Evolutionary conservation across 2,888 invertebrate species (phyloP), one percentile per base, ranked within the genome.

Genomic region (Eumacrocentrus americanus): DNA sequence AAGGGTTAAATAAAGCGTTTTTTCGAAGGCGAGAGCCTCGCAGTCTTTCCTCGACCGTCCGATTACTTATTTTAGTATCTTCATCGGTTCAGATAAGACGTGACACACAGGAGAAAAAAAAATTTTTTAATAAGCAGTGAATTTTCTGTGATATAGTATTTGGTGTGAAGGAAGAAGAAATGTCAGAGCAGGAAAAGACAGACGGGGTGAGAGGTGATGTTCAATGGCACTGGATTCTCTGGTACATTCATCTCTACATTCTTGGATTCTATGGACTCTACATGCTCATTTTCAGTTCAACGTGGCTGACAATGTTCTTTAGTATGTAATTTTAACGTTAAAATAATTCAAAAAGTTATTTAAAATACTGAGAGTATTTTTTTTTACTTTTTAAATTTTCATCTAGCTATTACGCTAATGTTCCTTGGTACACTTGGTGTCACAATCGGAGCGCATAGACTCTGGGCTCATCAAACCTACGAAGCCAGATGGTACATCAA

Each of bases 391-490:
- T n/a, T n/a, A n/a, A n/a, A n/a, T n/a, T n/a, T n/a, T n/a, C n/a
- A n/a, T n/a, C n/a, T 81, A 94, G 94, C 89, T 64, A 34, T 87
- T 0, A 60, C 86, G 0, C 78, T 92, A 57, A 86, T 88, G 54
- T 75, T 86, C 1, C 72, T 90, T 18, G 89, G 89, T 3, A 85
- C 87, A 3, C 75, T 96, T 66, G 95, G 96, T 1, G 88, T 92
- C 22, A 95, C 96, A 0, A 91, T 92, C 1, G 98, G 98, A 0
- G 91, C 94, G 0, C 98, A 98, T 79, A 85, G 98, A 66, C 82
- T 97, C 34, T 98, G 97, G 97, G 89, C 96, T 0, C 98, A 98
- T 80, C 83, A 85, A 50, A 85, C 92, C 0, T 98, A 93, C 79
- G 87, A 88, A 72, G 97, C 96, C 0, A 86, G 82, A 60, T 82